These are phyloP conservation scores for Tringa solitaria DNA, from an alignment of 2,113 vertebrate genomes.

Conservation along the genomic window DNA sequence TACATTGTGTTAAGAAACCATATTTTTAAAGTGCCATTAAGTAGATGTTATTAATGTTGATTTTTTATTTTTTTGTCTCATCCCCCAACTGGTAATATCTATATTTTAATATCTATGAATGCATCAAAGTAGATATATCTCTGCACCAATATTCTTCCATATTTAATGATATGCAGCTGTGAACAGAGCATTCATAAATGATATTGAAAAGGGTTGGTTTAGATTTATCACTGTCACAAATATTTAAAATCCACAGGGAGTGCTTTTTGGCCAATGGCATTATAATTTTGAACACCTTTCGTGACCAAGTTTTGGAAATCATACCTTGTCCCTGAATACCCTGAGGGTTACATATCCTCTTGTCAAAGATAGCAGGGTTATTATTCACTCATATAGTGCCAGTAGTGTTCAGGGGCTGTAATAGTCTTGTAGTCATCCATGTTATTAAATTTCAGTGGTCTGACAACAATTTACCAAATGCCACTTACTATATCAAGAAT, in stretches of 20 bases:
- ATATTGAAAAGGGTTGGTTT: background rate
- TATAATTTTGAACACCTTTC: background rate
- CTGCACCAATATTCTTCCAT: background rate
- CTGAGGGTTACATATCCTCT: background rate
- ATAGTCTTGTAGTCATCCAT: background rate
- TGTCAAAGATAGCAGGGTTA: background rate
- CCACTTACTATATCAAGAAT: background rate
- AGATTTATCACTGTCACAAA: background rate
- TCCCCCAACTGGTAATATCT: background rate
- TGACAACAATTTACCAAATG: constrained; percentile 21
- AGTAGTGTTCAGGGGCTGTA: background rate
- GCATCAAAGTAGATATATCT: background rate
- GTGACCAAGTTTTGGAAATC: background rate
- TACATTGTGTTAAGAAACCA: background rate
- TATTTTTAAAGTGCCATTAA: constrained; percentile 44
- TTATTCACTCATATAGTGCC: background rate
- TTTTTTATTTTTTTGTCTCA: background rate
- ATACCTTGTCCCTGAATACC: background rate
- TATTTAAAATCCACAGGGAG: background rate
- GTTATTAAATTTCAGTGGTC: constrained; percentile 7
- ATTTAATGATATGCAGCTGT: background rate
- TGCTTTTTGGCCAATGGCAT: background rate
- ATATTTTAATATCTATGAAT: background rate
- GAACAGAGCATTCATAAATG: background rate
- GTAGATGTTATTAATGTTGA: background rate